A percentile compares a stretch with the other conserved stretches of the same genome.
Evolutionary conservation across 2,113 vertebrate species (phyloP).

Genomic region (Cebus imitator): DNA sequence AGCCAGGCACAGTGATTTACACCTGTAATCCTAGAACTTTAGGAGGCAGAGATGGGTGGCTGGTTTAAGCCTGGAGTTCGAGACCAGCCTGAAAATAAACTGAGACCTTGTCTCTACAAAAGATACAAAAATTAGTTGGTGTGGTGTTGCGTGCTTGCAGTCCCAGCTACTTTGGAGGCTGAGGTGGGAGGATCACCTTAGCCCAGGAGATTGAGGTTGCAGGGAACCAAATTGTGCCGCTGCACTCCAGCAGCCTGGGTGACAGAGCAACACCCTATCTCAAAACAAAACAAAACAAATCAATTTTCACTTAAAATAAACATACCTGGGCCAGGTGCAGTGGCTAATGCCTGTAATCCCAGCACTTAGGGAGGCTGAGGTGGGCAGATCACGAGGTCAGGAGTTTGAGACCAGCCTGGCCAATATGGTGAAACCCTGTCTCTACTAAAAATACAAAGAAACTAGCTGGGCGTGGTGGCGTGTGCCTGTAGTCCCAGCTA

Average conservation of each 20-base stretch:
- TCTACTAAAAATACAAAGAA: no score
- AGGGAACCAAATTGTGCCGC: neutral
- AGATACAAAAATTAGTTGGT: neutral
- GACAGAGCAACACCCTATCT: neutral
- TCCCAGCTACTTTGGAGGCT: neutral
- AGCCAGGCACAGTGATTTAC: neutral
- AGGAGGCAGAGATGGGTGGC: neutral
- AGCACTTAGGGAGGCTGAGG: no score
- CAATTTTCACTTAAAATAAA: conserved; percentile 27
- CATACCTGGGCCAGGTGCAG: neutral
- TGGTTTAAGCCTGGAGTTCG: neutral
- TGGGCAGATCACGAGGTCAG: no score
- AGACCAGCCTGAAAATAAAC: neutral
- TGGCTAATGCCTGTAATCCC: no score
- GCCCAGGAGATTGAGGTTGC: neutral
- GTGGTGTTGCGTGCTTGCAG: neutral
- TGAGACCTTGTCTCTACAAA: neutral
- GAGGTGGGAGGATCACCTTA: neutral
- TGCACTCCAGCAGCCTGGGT: neutral
- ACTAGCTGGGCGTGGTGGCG: no score
- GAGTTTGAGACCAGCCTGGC: no score
- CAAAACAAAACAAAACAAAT: neutral
- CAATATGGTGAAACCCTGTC: no score
- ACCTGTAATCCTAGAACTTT: neutral
- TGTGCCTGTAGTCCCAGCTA: no score